phyloP scores from a whole-genome alignment of 2,113 vertebrate species.

The Salvelinus fontinalis region DNA sequence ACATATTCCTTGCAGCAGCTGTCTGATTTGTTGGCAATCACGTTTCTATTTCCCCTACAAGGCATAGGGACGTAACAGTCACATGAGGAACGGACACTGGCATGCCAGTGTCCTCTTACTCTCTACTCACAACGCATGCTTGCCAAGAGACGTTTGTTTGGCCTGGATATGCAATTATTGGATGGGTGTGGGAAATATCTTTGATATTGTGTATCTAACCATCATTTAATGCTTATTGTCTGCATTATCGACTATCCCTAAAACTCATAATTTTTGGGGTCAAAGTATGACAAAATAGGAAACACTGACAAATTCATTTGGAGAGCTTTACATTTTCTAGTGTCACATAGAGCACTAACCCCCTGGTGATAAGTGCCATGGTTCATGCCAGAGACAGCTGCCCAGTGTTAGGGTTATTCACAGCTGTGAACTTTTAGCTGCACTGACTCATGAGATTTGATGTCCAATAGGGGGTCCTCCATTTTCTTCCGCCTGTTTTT shows the following conservation, averaged over 20 bases:
- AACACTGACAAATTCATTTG: constrained; percentile 34
- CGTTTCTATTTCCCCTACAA: constrained; percentile 20
- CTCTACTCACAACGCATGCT: not conserved
- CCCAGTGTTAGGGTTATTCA: constrained; percentile 57
- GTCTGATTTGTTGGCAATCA: constrained; percentile 39
- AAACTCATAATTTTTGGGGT: constrained; percentile 1
- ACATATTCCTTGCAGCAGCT: constrained; percentile 53
- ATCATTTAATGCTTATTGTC: not conserved
- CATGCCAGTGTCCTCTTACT: not conserved
- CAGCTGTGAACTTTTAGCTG: constrained; percentile 64
- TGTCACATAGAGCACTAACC: constrained; percentile 41
- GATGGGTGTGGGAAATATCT: not conserved
- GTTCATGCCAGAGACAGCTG: constrained; percentile 56
- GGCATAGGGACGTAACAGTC: constrained; percentile 22
- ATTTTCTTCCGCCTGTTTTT: constrained; percentile 34
- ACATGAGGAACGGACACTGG: not conserved
- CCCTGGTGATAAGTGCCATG: constrained; percentile 48
- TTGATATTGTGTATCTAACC: not conserved
- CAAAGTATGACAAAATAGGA: constrained; percentile 17
- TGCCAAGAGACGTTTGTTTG: not conserved
- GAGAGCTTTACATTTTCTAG: constrained; percentile 26
- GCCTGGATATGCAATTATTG: not conserved
- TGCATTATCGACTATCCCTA: not conserved
- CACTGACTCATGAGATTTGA: constrained; percentile 56
- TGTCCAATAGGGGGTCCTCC: constrained; percentile 32